Conservation (phyloP, 2,113 vertebrate species). For the Mormoops blainvillei region DNA sequence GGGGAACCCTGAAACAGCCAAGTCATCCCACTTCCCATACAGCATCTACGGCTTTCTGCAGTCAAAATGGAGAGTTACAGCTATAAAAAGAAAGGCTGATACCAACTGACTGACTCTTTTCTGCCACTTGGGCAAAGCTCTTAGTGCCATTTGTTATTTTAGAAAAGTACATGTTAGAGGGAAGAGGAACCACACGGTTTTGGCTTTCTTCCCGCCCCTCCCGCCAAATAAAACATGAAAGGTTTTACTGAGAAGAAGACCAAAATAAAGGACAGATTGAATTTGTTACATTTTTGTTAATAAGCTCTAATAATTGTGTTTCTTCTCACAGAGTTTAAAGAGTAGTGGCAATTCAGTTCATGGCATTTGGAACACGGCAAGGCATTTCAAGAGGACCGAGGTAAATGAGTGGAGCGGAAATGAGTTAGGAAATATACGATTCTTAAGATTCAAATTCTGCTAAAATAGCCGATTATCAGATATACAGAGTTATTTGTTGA, state of each 20-base stretch:
- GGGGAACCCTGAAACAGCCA: slow-evolving; percentile 70
- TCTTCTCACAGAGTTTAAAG: background rate
- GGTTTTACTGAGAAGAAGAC: background rate
- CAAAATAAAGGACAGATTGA: slow-evolving; percentile 12
- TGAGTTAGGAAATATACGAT: background rate
- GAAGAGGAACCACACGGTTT: slow-evolving; percentile 48
- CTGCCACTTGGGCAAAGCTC: slow-evolving; percentile 55
- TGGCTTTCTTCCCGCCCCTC: slow-evolving; percentile 9
- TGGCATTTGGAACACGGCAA: background rate
- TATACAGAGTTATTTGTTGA: background rate
- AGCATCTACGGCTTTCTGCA: slow-evolving; percentile 74
- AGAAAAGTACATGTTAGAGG: slow-evolving; percentile 71
- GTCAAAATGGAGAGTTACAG: slow-evolving; percentile 63
- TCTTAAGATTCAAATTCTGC: background rate
- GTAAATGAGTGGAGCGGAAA: background rate
- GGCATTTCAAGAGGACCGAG: background rate
- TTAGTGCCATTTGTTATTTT: slow-evolving; percentile 73
- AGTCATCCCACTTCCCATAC: slow-evolving; percentile 84
- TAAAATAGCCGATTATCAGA: background rate
- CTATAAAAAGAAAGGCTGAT: slow-evolving; percentile 77
- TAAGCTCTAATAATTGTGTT: background rate
- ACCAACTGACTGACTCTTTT: slow-evolving; percentile 74
- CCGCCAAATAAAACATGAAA: slow-evolving; percentile 29
- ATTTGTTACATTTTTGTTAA: background rate
- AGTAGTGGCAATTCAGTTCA: background rate